These are phyloP conservation scores for Oreochromis spilurus DNA, from an alignment of 2,113 vertebrate genomes.

Conservation along the genomic window DNA sequence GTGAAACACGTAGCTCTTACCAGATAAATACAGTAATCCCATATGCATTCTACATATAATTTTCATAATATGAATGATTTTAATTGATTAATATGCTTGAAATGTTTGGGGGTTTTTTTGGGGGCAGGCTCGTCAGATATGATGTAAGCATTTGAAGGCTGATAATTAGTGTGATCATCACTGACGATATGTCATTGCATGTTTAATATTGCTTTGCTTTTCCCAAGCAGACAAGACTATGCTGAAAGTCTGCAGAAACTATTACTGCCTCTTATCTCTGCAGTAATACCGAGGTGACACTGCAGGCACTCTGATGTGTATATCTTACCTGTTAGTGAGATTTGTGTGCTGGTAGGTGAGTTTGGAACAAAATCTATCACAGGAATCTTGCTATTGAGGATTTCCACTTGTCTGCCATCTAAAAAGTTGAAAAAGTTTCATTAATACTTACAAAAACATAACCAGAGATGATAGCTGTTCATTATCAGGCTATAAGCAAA, in stretches of 20 bases:
- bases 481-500: background rate
- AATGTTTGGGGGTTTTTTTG: accelerated
- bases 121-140: background rate
- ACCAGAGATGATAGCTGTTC: background rate
- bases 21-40: background rate
- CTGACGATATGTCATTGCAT: background rate
- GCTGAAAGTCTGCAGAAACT: background rate
- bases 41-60: background rate
- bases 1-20: background rate
- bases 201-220: background rate
- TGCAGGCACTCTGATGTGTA: background rate
- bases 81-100: background rate
- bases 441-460: background rate
- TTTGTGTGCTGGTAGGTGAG: constrained; percentile 53
- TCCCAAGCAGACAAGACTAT: background rate
- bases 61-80: background rate
- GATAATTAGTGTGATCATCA: background rate
- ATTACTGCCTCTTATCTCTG: background rate
- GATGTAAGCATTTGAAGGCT: background rate
- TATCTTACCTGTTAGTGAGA: constrained; percentile 67
- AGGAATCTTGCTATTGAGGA: constrained; percentile 35
- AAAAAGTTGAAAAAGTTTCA: background rate
- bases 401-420: constrained; percentile 46
- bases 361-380: constrained; percentile 37
- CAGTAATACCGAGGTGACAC: background rate